Conservation (phyloP, 2,888 invertebrate species). For the Himalopsyche anomala region DNA sequence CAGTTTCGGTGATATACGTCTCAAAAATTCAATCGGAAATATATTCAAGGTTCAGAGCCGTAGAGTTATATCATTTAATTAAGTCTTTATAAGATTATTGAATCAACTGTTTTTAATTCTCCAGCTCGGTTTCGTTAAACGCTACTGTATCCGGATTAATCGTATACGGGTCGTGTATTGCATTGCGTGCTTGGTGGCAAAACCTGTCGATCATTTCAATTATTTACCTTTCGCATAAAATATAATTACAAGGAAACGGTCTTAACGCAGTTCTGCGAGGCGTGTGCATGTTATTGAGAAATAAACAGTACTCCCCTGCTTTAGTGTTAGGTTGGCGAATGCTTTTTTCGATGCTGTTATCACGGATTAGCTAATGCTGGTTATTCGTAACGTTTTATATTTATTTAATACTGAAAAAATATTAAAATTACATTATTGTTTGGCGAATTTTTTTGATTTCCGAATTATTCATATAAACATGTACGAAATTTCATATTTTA, state of each 20-base stretch:
- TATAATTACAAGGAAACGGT: conserved; percentile 27
- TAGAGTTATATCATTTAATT: too few species aligned
- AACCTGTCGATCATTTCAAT: conserved; percentile 26
- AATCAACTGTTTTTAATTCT: too few species aligned
- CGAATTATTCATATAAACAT: too few species aligned
- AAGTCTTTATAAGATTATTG: too few species aligned
- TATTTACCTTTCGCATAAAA: conserved; percentile 30
- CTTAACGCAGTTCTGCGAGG: neutral
- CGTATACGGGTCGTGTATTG: neutral
- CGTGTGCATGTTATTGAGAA: neutral
- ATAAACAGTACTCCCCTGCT: neutral
- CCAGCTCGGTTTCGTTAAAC: neutral
- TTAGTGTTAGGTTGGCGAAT: neutral
- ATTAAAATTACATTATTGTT: too few species aligned
- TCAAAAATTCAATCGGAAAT: too few species aligned
- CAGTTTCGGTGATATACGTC: too few species aligned
- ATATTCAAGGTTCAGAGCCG: too few species aligned
- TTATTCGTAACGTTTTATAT: too few species aligned
- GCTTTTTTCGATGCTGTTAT: neutral
- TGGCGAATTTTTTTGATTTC: too few species aligned
- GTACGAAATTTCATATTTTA: too few species aligned
- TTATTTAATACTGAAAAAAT: too few species aligned
- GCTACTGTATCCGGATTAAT: conserved; percentile 1
- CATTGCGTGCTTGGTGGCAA: conserved; percentile 11
- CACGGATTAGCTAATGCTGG: neutral